These are phyloP conservation scores for Agrilus cyanescens DNA, from an alignment of 2,888 invertebrate genomes.

Conservation along the genomic window DNA sequence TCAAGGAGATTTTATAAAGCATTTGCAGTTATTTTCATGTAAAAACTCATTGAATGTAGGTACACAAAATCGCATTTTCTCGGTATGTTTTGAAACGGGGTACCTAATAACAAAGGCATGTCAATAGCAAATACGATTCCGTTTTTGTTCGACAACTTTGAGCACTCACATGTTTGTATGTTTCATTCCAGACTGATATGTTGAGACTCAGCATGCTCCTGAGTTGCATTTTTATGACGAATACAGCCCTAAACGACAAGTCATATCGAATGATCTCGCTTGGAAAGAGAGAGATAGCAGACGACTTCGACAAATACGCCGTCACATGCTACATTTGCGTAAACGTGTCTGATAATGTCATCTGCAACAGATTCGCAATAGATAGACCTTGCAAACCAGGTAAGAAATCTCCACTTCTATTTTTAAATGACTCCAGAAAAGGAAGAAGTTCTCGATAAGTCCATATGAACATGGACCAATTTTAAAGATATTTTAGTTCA, in stretches of 20 bases:
- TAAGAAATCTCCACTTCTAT: constrained; percentile 12
- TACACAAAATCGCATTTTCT: too few species aligned
- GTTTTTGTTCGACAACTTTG: too few species aligned
- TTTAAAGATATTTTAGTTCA: too few species aligned
- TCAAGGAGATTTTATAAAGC: too few species aligned
- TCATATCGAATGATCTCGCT: constrained; percentile 11
- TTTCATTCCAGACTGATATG: constrained; percentile 34
- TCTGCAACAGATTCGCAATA: constrained; percentile 51
- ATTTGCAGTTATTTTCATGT: too few species aligned
- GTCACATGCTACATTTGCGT: constrained; percentile 51
- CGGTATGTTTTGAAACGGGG: too few species aligned
- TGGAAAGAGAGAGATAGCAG: constrained; percentile 11
- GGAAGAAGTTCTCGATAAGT: too few species aligned
- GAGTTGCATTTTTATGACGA: constrained; percentile 36
- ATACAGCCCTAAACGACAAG: constrained; percentile 25
- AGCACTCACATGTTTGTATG: neutral
- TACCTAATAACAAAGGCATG: too few species aligned
- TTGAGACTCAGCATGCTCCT: constrained; percentile 35
- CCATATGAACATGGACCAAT: too few species aligned
- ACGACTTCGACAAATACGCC: constrained; percentile 33
- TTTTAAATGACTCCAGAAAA: too few species aligned
- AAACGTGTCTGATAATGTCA: constrained; percentile 50
- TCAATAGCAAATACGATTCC: too few species aligned
- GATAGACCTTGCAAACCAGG: constrained; percentile 48
- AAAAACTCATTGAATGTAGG: too few species aligned